These are phyloP conservation scores for Clarias macrocephalus DNA, from an alignment of 2,113 vertebrate species.

Conservation along the genomic window DNA sequence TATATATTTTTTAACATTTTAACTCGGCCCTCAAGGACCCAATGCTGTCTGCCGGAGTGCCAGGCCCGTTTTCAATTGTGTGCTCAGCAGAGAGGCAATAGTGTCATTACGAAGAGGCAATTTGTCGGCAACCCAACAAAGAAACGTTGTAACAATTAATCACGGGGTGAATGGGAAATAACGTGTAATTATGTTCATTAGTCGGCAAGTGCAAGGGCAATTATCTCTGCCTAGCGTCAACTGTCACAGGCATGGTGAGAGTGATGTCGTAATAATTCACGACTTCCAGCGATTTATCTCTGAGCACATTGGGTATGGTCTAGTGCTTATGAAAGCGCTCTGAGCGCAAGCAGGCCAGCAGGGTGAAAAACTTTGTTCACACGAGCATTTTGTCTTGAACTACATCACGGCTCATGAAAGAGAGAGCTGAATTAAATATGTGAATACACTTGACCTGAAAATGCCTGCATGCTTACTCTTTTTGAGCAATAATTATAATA, in stretches of 20 bases:
- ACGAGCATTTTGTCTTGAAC: slow-evolving; percentile 29
- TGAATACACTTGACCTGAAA: not conserved
- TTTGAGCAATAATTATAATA: not conserved
- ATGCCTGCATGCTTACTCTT: not conserved
- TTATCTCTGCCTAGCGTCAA: slow-evolving; percentile 68
- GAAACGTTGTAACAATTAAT: slow-evolving; percentile 79
- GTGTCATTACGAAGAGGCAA: slow-evolving; percentile 68
- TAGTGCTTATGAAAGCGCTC: slow-evolving; percentile 50
- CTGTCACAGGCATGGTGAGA: slow-evolving; percentile 67
- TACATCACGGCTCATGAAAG: slow-evolving; percentile 24
- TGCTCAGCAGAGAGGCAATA: slow-evolving; percentile 69
- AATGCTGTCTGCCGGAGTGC: slow-evolving; percentile 67
- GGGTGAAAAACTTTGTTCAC: slow-evolving; percentile 48
- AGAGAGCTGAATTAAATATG: slow-evolving; percentile 2
- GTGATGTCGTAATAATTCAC: slow-evolving; percentile 70
- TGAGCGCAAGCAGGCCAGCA: slow-evolving; percentile 36
- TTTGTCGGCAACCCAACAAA: slow-evolving; percentile 75
- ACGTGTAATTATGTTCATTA: slow-evolving; percentile 78
- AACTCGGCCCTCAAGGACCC: slow-evolving; percentile 67
- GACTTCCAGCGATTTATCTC: slow-evolving; percentile 61
- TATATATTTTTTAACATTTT: slow-evolving; percentile 66
- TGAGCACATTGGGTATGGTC: slow-evolving; percentile 52
- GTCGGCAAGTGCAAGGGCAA: slow-evolving; percentile 72
- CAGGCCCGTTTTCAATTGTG: slow-evolving; percentile 68
- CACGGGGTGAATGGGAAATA: slow-evolving; percentile 70